Evolutionary conservation across 2,797 vertebrate genomes (phyloP), one percentile per base, ranked within the genome.

Genomic region (Masticophis lateralis): DNA sequence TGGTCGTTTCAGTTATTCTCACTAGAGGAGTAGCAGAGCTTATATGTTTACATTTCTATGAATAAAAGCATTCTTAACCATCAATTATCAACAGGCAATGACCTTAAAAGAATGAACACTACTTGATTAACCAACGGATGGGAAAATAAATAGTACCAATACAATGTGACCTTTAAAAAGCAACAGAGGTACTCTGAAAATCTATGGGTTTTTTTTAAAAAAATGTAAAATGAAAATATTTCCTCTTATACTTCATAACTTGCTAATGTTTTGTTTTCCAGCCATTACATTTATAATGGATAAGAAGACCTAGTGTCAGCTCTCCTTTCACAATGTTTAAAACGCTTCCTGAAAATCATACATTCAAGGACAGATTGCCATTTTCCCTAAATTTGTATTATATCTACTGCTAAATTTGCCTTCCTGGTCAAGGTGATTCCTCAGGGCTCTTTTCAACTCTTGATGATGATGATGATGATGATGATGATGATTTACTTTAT

Each of bases 81-180:
- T 92, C 90, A 93, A 83, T n/a, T 90, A 60, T n/a, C 10, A n/a
- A 32, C 27, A 66, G 87, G 90, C 86, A 92, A 83, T 1, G 1
- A 96, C 94, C 94, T 95, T 95, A 89, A 93, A 32, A 89, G 14
- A 91, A 90, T 2, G 51, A 95, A 60, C 8, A 86, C 60, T 59
- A 57, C 90, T 91, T 96, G 94, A 96, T 96, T 93, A 96, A 92
- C 63, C 90, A 94, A 86, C 69, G 92, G 95, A 95, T 92, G 94
- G 96, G 91, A 94, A 95, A 96, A 95, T 92, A 95, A 95, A 95
- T 94, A 95, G 86, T 66, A 93, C 88, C 60, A 27, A 51, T 32
- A 53, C n/a, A 92, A 90, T 9, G 1, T 94, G 96, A 96, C 96
- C 96, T 97, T 97, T 96, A 96, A 95, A 96, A 95, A 96, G 93